Evolutionary conservation across 2,797 vertebrate genomes (phyloP), one percentile per base, ranked within the genome.

Genomic region (Huso huso): DNA sequence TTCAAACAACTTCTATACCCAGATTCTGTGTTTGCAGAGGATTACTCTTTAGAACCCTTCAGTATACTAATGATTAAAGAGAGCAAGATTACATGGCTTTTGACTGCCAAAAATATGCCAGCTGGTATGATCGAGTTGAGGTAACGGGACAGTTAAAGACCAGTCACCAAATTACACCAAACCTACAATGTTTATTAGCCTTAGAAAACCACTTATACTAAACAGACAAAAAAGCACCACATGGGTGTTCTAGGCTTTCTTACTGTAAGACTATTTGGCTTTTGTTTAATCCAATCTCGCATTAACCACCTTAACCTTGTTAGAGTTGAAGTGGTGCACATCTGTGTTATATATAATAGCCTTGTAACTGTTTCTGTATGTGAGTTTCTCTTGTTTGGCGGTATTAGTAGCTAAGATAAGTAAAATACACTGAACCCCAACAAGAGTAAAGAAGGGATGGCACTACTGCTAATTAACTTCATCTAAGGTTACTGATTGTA

Each of bases 31-130:
- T 37, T 13, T 58, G 12, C n/a, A 11, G 12, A 58, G 55, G 11
- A 58, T 58, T 58, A 58, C 12, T 58, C 55, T 13, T 11, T 7
- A 7, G 10, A 11, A 58, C 37, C 37, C 37, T 37, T 37, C 37
- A 58, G 55, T 58, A 2, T 58, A 13, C 55, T 15, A 11, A 58
- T 8, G 82, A 75, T 79, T 77, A 81, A 85, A 84, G 60, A 84
- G 51, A 79, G 79, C 75, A 72, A 82, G 82, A 82, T 82, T 81
- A 81, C 75, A 80, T 74, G 68, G 69, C 70, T 81, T 71, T 81
- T 84, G 74, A 79, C 72, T 63, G 78, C 76, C 72, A 80, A 79
- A 73, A 81, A 82, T 82, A 51, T 84, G 79, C 81, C 79, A 82
- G 79, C 76, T 81, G 75, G 76, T 70, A 76, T 77, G 72, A 72